phyloP scores from a whole-genome alignment of 2,797 vertebrate species.

The Erpetoichthys calabaricus region DNA sequence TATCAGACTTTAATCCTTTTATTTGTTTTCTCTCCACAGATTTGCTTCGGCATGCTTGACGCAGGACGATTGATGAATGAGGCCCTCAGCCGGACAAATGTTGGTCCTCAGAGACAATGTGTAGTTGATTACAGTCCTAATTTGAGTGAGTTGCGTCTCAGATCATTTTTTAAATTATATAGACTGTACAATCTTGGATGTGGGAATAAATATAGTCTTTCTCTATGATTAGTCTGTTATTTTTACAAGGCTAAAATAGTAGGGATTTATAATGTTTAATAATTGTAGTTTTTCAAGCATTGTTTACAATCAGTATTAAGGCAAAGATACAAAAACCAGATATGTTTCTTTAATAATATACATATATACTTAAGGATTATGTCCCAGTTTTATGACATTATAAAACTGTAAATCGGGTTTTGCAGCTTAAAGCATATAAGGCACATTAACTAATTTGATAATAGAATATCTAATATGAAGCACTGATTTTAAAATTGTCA shows the following conservation, averaged over 20 bases:
- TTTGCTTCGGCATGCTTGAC: slow-evolving; percentile 34
- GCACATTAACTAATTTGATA: no score
- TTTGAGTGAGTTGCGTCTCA: slow-evolving; percentile 25
- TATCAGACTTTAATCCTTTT: slow-evolving; percentile 46
- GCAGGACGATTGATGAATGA: slow-evolving; percentile 32
- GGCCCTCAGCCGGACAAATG: slow-evolving; percentile 30
- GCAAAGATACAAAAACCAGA: no score
- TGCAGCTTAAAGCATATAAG: no score
- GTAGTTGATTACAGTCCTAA: slow-evolving; percentile 30
- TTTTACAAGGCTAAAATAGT: not conserved
- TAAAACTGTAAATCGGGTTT: no score
- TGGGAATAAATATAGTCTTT: not conserved
- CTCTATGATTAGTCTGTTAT: not conserved
- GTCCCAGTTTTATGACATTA: no score
- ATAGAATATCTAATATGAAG: no score
- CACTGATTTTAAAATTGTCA: no score
- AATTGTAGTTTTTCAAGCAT: no score
- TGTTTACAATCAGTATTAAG: no score
- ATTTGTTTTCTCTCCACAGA: slow-evolving; percentile 41
- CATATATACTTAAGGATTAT: no score
- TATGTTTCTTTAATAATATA: no score
- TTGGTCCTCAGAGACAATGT: slow-evolving; percentile 26
- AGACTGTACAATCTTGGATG: slow-evolving; percentile 10
- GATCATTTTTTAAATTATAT: slow-evolving; percentile 25
- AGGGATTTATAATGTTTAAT: no score